These are phyloP conservation scores for Yasuhikotakia modesta DNA, from an alignment of 2,797 vertebrate genomes.

Conservation along the genomic window DNA sequence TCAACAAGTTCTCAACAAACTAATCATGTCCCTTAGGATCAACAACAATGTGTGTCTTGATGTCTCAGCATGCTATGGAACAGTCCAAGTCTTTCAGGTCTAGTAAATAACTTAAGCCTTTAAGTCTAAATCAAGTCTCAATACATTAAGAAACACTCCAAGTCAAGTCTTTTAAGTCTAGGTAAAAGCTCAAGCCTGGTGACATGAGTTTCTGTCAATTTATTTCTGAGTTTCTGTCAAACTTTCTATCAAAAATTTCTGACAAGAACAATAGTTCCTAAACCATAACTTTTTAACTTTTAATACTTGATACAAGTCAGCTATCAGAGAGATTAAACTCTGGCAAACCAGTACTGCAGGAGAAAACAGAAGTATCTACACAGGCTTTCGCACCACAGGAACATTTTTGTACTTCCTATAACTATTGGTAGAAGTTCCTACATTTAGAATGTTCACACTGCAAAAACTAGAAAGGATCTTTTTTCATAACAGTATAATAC, in stretches of 20 bases:
- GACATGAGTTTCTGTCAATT: too few relatives aligned
- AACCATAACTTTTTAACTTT: slow-evolving; percentile 11
- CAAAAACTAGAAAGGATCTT: too few relatives aligned
- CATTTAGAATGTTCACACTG: too few relatives aligned
- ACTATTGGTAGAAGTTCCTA: too few relatives aligned
- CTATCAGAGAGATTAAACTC: slow-evolving; percentile 27
- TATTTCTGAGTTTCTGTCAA: neutral
- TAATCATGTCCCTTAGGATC: neutral
- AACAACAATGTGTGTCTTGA: neutral
- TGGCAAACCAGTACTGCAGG: slow-evolving; percentile 12
- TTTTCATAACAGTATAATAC: too few relatives aligned
- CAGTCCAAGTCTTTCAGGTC: neutral
- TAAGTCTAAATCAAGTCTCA: neutral
- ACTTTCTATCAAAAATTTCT: neutral
- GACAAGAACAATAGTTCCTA: neutral
- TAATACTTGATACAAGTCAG: slow-evolving; percentile 1
- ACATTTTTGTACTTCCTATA: too few relatives aligned
- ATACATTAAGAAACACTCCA: too few relatives aligned
- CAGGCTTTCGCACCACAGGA: too few relatives aligned
- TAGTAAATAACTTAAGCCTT: neutral
- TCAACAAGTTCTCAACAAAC: neutral
- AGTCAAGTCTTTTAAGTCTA: neutral
- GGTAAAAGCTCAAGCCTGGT: neutral
- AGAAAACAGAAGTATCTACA: slow-evolving; percentile 17
- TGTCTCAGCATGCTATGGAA: neutral